Evolutionary conservation across 2,888 invertebrate species (phyloP).

Genomic region (Endomychus coccineus): DNA sequence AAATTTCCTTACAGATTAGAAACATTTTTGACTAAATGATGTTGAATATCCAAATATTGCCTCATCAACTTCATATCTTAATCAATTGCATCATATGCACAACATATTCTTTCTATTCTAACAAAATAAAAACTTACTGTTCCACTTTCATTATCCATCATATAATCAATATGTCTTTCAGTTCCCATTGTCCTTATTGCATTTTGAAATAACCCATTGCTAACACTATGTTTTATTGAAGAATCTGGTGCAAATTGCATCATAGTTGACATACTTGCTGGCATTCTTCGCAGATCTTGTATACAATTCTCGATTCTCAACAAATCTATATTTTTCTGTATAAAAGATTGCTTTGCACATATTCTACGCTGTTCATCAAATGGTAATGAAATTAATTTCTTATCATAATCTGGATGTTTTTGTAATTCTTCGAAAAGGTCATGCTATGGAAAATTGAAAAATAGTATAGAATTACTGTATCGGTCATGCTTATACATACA

Average conservation of each 20-base stretch:
- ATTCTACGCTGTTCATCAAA: constrained; percentile 46
- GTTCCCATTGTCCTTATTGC: constrained; percentile 59
- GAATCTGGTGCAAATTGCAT: constrained; percentile 56
- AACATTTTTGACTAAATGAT: no score
- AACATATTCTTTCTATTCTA: no score
- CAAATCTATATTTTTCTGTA: constrained; percentile 59
- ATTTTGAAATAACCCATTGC: constrained; percentile 56
- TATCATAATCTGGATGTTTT: constrained; percentile 29
- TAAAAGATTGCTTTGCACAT: constrained; percentile 53
- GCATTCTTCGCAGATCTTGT: constrained; percentile 45
- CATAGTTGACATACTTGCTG: constrained; percentile 49
- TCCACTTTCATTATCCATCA: constrained; percentile 41
- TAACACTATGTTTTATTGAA: constrained; percentile 59
- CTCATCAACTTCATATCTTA: no score
- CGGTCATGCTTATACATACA: not conserved
- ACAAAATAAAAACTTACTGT: constrained; percentile 30
- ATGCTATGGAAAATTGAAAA: constrained; percentile 26
- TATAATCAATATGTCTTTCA: constrained; percentile 52
- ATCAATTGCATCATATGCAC: no score
- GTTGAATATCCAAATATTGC: no score
- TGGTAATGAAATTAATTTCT: constrained; percentile 22
- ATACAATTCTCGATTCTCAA: constrained; percentile 49
- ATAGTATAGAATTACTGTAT: constrained; percentile 12
- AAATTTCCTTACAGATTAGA: no score
- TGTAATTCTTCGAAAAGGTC: constrained; percentile 29